These are phyloP conservation scores for Melanotaenia boesemani DNA, from an alignment of 2,797 vertebrate genomes.

Conservation along the genomic window DNA sequence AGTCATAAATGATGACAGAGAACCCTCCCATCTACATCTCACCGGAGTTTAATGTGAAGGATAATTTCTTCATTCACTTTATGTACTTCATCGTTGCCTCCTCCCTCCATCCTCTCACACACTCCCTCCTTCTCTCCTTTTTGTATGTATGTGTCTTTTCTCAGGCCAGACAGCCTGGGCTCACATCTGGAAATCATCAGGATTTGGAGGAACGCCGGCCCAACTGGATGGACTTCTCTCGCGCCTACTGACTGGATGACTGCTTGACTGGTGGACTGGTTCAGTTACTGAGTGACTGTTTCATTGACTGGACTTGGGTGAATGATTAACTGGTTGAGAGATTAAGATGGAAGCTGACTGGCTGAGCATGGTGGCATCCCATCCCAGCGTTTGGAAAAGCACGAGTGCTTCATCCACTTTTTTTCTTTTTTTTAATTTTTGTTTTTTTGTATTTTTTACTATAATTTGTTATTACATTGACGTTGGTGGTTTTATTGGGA, in stretches of 20 bases:
- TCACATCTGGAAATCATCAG: slow-evolving; percentile 83
- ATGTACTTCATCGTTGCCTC: slow-evolving; percentile 25
- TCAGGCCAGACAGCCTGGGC: slow-evolving; percentile 52
- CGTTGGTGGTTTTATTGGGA: background rate
- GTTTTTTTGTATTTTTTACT: background rate
- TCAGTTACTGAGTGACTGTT: slow-evolving; percentile 30
- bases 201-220: slow-evolving; percentile 45
- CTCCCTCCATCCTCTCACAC: slow-evolving; percentile 27
- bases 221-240: slow-evolving; percentile 55
- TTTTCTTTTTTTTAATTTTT: background rate
- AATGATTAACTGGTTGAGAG: slow-evolving; percentile 6
- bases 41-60: slow-evolving; percentile 7
- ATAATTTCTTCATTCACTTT: slow-evolving; percentile 28
- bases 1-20: slow-evolving; percentile 18
- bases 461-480: background rate
- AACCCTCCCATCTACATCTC: slow-evolving; percentile 12
- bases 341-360: slow-evolving; percentile 10
- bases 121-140: slow-evolving; percentile 8
- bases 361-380: slow-evolving; percentile 1
- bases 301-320: slow-evolving; percentile 6
- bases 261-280: slow-evolving; percentile 33
- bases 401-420: too few relatives aligned
- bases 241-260: slow-evolving; percentile 52
- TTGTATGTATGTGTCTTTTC: slow-evolving; percentile 9
- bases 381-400: background rate